Evolutionary conservation across 2,113 vertebrate genomes (phyloP), one percentile per base, ranked within the genome.

Genomic region (Hyperopisus bebe): DNA sequence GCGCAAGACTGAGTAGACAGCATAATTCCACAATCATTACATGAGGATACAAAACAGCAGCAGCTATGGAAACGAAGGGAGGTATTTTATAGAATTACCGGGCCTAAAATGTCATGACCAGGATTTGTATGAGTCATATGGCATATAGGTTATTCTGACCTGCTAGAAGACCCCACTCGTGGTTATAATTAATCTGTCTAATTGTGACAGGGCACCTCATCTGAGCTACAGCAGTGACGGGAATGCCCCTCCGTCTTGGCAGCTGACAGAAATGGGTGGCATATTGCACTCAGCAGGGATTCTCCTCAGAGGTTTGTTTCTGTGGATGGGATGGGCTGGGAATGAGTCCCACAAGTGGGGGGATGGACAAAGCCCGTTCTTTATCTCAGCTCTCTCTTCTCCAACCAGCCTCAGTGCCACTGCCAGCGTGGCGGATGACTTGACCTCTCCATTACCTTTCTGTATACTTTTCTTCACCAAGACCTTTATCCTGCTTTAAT

Each of bases 261-360:
- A 91, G 90, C 89, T 93, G 93, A 90, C 50, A 89, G 90, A 92
- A 90, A 93, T 83, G 91, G 94, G 95, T 94, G 94, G 94, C 94
- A 95, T 95, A 95, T 95, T 94, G 94, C 91, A 92, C 93, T 91
- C 94, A 95, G 95, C 93, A 90, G 93, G 95, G 91, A 83, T 21
- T 66, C 93, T 92, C 89, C 90, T 58, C 85, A 89, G 93, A 89
- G 91, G 92, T 91, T 91, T 74, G 90, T 90, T 84, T 80, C 48
- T 80, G 91, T 90, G 74, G 91, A 92, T 92, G 90, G 95, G 92
- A 92, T 92, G 89, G 46, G n/a, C 86, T 88, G 86, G 94, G 94
- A 92, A 89, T 47, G 19, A 92, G 93, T 94, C 92, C 92, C 92
- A 93, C 93, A 93, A 93, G 92, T 93, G 87, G 92, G 93, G 87